A percentile compares a stretch with the other conserved stretches of the same genome.
phyloP scores from a whole-genome alignment of 2,113 vertebrate genomes.

The Theropithecus gelada region DNA sequence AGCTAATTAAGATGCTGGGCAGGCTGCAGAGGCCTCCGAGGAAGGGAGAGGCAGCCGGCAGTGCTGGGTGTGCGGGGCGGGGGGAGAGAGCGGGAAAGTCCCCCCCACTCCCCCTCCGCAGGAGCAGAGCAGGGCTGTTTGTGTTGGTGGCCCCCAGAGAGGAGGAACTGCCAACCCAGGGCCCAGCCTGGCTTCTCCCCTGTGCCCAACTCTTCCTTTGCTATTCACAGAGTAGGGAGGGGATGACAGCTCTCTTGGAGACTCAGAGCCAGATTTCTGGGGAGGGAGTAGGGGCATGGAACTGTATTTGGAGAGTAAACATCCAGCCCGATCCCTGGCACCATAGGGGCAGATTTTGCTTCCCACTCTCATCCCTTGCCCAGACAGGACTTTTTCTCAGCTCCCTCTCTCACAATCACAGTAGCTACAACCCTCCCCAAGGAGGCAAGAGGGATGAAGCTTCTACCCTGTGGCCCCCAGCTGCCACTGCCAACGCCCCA shows the following conservation, averaged over 20 bases:
- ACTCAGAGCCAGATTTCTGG: slow-evolving; percentile 24
- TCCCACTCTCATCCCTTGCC: background rate
- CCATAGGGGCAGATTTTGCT: background rate
- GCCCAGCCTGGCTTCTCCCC: background rate
- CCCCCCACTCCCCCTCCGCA: background rate
- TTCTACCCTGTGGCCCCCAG: background rate
- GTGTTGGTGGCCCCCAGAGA: background rate
- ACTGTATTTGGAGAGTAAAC: slow-evolving; percentile 10
- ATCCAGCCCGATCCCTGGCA: background rate
- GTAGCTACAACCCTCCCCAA: background rate
- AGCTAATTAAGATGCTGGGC: slow-evolving; percentile 76
- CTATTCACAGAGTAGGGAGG: slow-evolving; percentile 9
- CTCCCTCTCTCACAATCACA: background rate
- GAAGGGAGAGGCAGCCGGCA: slow-evolving; percentile 62
- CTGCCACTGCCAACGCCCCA: background rate
- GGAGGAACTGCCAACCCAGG: background rate
- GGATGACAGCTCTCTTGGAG: background rate
- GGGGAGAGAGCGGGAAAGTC: background rate
- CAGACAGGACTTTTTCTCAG: background rate
- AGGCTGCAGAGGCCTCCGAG: slow-evolving; percentile 59
- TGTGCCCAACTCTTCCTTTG: background rate
- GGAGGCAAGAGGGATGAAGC: background rate
- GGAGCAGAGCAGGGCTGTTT: background rate
- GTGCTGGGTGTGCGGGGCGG: background rate
- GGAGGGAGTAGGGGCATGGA: background rate